phyloP scores from a whole-genome alignment of 2,113 vertebrate species.

The Probosciger aterrimus region DNA sequence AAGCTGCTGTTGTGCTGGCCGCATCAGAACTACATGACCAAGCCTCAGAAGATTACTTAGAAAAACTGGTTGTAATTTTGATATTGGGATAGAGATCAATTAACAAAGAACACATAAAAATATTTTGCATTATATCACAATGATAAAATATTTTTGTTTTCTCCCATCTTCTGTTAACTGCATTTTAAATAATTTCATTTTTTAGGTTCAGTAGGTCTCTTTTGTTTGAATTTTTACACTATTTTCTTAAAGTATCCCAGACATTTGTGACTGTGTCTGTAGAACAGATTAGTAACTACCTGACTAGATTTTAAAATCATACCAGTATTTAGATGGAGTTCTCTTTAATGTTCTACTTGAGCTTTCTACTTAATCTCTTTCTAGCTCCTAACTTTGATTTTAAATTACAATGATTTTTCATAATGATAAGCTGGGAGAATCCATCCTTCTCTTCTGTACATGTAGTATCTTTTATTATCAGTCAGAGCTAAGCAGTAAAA shows the following conservation, averaged over 20 bases:
- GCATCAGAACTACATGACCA: not conserved
- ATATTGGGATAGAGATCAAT: not conserved
- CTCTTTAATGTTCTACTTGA: not conserved
- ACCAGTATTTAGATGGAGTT: not conserved
- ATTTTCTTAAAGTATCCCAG: not conserved
- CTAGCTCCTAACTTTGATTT: not conserved
- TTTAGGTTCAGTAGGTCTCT: not conserved
- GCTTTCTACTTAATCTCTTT: conserved; percentile 3
- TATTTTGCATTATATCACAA: not conserved
- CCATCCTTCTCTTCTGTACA: not conserved
- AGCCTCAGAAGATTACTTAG: not conserved
- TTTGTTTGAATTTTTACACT: not conserved
- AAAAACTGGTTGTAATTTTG: not conserved
- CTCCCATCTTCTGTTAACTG: not conserved
- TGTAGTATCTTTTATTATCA: not conserved
- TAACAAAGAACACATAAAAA: not conserved
- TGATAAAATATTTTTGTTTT: not conserved
- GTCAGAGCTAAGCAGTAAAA: not conserved
- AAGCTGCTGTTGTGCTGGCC: not conserved
- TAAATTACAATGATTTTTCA: not conserved
- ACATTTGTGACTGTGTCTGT: not conserved
- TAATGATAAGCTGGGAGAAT: not conserved
- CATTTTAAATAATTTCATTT: not conserved
- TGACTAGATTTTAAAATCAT: not conserved
- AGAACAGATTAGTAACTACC: not conserved